Conservation (phyloP, 2,113 vertebrate species). For the Macquaria australasica region DNA sequence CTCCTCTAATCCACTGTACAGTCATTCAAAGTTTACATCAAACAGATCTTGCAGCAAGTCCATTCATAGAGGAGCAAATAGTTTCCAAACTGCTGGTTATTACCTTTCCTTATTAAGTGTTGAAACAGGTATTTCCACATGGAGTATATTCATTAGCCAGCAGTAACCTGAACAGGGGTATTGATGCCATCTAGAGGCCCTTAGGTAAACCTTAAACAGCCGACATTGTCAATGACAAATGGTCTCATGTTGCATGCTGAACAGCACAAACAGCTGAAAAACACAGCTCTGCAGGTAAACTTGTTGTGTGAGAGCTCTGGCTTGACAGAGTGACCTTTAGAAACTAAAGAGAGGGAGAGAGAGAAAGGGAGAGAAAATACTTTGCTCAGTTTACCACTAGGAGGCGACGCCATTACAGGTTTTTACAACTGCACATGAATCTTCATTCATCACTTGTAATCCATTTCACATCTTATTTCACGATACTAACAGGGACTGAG, state of each 20-base stretch:
- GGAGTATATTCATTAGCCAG: conserved; percentile 18
- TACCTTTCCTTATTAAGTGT: conserved; percentile 31
- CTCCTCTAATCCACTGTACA: background rate
- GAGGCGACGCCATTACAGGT: background rate
- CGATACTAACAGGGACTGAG: background rate
- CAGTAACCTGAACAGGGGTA: conserved; percentile 51
- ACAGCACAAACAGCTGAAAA: conserved; percentile 19
- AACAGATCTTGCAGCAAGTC: conserved; percentile 20
- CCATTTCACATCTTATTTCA: background rate
- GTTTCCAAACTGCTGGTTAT: conserved; percentile 30
- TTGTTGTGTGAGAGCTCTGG: background rate
- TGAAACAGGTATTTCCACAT: conserved; percentile 73
- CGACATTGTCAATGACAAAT: conserved; percentile 16
- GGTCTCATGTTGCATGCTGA: conserved; percentile 40
- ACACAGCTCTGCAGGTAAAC: background rate
- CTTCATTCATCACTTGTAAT: background rate
- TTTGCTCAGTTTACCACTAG: conserved; percentile 1
- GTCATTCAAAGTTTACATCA: background rate
- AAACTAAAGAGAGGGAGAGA: background rate
- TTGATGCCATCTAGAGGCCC: conserved; percentile 74
- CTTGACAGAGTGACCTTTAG: conserved; percentile 10
- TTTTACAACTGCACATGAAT: background rate
- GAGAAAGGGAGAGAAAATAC: background rate
- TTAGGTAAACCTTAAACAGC: conserved; percentile 15
- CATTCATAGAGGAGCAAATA: background rate